A percentile compares a stretch with the other conserved stretches of the same genome.
Conservation (phyloP, 2,113 vertebrate genomes). For the Hippolais icterina region DNA sequence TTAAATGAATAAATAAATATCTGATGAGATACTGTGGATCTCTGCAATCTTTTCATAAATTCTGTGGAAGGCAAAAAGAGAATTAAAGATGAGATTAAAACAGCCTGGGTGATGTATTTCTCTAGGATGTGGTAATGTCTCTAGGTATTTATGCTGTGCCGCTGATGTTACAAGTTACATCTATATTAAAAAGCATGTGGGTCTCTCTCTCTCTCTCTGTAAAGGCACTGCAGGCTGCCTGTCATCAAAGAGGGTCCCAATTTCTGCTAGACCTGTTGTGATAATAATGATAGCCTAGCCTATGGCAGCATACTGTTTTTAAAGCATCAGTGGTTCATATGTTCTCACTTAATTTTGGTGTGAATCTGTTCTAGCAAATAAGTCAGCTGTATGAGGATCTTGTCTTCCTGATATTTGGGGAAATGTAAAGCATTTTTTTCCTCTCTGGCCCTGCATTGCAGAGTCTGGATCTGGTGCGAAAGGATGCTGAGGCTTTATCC, state of each 20-base stretch:
- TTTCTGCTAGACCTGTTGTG: background rate
- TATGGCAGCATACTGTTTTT: background rate
- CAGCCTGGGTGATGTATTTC: slow-evolving; percentile 29
- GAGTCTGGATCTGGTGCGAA: background rate
- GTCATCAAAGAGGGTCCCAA: background rate
- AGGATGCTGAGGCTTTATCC: background rate
- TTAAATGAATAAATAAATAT: slow-evolving; percentile 66
- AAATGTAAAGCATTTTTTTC: background rate
- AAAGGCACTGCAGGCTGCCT: background rate
- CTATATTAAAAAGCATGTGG: slow-evolving; percentile 1
- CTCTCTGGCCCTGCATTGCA: slow-evolving; percentile 1
- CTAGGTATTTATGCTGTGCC: background rate
- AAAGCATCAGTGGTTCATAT: background rate
- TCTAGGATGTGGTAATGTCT: background rate
- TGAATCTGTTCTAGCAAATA: background rate
- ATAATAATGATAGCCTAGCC: background rate
- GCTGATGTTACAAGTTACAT: background rate
- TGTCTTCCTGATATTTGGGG: background rate
- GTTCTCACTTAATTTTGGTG: background rate
- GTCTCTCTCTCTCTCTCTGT: background rate
- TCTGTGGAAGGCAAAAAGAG: slow-evolving; percentile 23
- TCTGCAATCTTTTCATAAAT: slow-evolving; percentile 20
- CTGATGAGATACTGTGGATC: slow-evolving; percentile 29
- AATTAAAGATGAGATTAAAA: slow-evolving; percentile 67
- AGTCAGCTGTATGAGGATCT: background rate